Percentiles rank a stretch among this genome's conserved stretches.
These are phyloP conservation scores for Mycalesis mineus DNA, from an alignment of 2,888 invertebrate species.

Conservation along the genomic window DNA sequence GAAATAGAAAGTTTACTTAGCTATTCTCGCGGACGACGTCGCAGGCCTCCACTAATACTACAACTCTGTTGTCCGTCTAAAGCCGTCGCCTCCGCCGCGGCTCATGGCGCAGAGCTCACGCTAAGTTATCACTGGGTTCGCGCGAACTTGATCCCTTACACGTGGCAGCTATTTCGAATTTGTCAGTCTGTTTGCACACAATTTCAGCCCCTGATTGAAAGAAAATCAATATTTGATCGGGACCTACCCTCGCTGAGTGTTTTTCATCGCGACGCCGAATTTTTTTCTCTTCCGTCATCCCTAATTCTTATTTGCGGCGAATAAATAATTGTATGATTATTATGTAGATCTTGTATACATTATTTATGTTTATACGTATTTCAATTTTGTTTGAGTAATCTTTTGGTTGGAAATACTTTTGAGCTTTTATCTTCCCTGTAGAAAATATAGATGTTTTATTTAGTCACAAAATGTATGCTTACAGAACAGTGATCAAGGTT, in stretches of 20 bases:
- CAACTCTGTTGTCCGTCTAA: too few species aligned
- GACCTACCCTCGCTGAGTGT: slow-evolving; percentile 4
- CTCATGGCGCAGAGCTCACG: neutral
- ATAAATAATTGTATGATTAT: slow-evolving; percentile 6
- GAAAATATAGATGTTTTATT: too few species aligned
- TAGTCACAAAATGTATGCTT: too few species aligned
- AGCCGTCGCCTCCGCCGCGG: too few species aligned
- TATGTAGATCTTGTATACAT: neutral
- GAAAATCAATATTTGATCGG: slow-evolving; percentile 29
- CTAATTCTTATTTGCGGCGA: slow-evolving; percentile 11
- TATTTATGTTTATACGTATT: too few species aligned
- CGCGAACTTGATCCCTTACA: slow-evolving; percentile 10
- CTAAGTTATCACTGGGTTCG: neutral
- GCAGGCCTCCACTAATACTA: too few species aligned
- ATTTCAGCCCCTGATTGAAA: slow-evolving; percentile 29
- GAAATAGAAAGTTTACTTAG: too few species aligned
- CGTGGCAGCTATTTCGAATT: slow-evolving; percentile 10
- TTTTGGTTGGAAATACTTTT: too few species aligned
- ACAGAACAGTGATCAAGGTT: too few species aligned
- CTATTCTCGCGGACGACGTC: too few species aligned
- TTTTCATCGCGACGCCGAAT: slow-evolving; percentile 11
- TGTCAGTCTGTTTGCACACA: slow-evolving; percentile 24
- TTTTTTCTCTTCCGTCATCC: slow-evolving; percentile 9
- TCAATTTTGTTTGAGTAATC: too few species aligned
- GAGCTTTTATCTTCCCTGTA: too few species aligned